Percentiles rank a stretch among this genome's conserved stretches.
Conservation (phyloP, 2,888 invertebrate species). For the Morinoia aosen region DNA sequence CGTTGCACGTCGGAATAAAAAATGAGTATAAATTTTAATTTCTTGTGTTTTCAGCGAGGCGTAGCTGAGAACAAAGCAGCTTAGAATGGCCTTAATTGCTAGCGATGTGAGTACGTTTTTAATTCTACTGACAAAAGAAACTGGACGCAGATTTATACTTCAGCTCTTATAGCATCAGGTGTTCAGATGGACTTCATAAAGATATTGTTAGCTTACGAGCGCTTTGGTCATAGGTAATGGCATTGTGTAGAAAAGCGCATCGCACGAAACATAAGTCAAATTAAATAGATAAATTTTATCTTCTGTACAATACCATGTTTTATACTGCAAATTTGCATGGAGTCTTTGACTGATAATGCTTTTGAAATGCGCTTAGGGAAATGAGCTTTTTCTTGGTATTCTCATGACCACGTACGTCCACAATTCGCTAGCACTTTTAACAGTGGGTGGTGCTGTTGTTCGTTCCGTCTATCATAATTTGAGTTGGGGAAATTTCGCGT, state of each 20-base stretch:
- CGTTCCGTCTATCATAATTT: too few relatives aligned
- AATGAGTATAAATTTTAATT: background rate
- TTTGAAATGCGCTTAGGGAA: too few relatives aligned
- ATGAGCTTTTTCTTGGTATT: too few relatives aligned
- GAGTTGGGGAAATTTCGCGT: too few relatives aligned
- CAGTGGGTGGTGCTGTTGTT: too few relatives aligned
- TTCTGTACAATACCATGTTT: too few relatives aligned
- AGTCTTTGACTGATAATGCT: too few relatives aligned
- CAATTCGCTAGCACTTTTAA: too few relatives aligned
- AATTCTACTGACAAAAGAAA: background rate
- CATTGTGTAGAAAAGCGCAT: background rate
- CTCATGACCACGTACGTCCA: too few relatives aligned
- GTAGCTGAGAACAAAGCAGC: background rate
- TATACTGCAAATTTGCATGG: too few relatives aligned
- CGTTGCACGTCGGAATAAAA: background rate
- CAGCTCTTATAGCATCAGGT: background rate
- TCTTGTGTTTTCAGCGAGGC: background rate
- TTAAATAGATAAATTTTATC: too few relatives aligned
- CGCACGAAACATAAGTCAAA: background rate
- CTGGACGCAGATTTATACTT: background rate
- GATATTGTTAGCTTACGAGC: background rate
- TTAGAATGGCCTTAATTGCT: background rate
- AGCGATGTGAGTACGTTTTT: background rate
- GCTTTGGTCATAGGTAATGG: background rate
- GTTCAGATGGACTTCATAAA: background rate